Evolutionary conservation across 2,888 invertebrate genomes (phyloP), one percentile per base, ranked within the genome.

Genomic region (Metellina segmentata): DNA sequence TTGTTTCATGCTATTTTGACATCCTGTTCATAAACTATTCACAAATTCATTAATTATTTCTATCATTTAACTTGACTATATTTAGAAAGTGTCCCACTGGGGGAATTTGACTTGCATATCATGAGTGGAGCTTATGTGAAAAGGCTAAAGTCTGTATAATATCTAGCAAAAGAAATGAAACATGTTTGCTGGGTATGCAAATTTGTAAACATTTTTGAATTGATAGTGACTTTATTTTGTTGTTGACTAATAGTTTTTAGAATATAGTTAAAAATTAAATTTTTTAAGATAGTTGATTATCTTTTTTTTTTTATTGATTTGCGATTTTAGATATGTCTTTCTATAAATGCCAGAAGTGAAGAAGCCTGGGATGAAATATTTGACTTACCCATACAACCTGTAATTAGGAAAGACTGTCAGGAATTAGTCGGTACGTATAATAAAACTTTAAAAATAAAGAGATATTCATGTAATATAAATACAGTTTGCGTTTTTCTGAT

Each of bases 301-400:
- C 34, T 34, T 34, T 1, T 2, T 34, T 34, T 34, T 34, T 34
- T 34, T 34, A 34, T 34, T 34, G 20, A 20, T 77, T 77, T 49
- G 1, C 20, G 48, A 16, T 77, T 82, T 49, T 34, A 93, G 93
- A 97, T 97, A 85, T 98, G 97, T 94, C 96, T 98, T 74, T 97
- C 97, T 95, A 97, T 97, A 78, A 96, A 97, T 92, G 97, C 97
- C 94, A 96, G 97, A 93, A 97, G 97, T 94, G 97, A 97, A 94
- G 96, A 97, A 93, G 96, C 97, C 74, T 99, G 99, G 95, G 98
- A 98, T 95, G 99, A 99, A 95, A 97, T 99, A 94, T 99, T 97
- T 96, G 98, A 99, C 95, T 96, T 99, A 94, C 96, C 97, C n/a
- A 98, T 99, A 95, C 99, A 99, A 96, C 96, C 97, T 94, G 95